Evolutionary conservation across 2,888 invertebrate genomes (phyloP).

Genomic region (Hypsopygia costalis): DNA sequence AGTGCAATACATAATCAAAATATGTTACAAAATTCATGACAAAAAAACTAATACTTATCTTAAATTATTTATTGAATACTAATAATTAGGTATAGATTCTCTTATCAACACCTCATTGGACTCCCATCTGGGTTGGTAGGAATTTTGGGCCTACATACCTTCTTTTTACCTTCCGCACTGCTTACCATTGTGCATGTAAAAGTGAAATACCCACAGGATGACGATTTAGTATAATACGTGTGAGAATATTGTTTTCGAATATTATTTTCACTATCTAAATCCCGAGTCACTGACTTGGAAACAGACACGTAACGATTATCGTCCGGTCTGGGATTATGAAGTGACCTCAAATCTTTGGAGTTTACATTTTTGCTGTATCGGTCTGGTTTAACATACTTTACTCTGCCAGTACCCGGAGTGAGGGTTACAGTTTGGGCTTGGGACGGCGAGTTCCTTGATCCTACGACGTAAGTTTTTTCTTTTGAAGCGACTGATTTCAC

Average conservation of each 20-base stretch:
- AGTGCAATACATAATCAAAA: too few relatives aligned
- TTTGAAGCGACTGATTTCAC: constrained; percentile 84
- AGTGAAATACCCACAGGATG: constrained; percentile 92
- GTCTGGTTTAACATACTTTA: constrained; percentile 53
- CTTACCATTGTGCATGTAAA: constrained; percentile 91
- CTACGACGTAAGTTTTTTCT: constrained; percentile 78
- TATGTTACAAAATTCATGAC: too few relatives aligned
- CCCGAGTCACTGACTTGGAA: constrained; percentile 89
- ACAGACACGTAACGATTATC: constrained; percentile 87
- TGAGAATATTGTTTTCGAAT: constrained; percentile 87
- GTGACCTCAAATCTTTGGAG: constrained; percentile 58
- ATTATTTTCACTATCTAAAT: constrained; percentile 81
- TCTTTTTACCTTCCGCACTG: constrained; percentile 87
- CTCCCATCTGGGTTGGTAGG: constrained; percentile 88
- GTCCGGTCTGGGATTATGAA: constrained; percentile 53
- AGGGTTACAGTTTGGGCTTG: constrained; percentile 84
- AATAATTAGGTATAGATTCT: background rate
- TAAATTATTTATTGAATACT: constrained; percentile 3
- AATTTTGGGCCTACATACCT: constrained; percentile 90
- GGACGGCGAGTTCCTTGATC: constrained; percentile 80
- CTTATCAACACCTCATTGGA: constrained; percentile 79
- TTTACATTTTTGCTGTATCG: constrained; percentile 45
- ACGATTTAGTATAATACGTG: constrained; percentile 92
- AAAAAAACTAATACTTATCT: background rate
- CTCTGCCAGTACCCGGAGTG: constrained; percentile 71